phyloP scores from a whole-genome alignment of 2,797 vertebrate genomes.

The Spinus olivaceus region DNA sequence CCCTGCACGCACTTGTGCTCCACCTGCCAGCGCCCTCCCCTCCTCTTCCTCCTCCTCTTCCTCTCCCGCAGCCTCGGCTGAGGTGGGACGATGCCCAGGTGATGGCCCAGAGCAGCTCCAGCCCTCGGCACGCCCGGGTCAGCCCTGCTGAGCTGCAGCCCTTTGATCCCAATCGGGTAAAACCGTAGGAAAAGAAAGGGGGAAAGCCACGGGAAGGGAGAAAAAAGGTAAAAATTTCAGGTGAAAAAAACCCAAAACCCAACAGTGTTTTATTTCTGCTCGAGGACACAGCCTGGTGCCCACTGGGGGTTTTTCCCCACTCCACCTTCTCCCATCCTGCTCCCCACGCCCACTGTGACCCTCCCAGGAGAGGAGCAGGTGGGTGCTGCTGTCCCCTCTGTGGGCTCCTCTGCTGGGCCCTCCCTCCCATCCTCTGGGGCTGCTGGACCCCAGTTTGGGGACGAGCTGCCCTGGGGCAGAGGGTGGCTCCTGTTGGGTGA shows the following conservation, averaged over 20 bases:
- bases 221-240: not conserved
- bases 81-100: too few relatives aligned
- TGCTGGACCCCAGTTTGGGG: not conserved
- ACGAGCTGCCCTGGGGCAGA: not conserved
- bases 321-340: not conserved
- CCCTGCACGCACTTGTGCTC: conserved; percentile 1
- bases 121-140: accelerated
- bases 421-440: not conserved
- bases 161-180: not conserved
- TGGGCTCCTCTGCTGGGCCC: not conserved
- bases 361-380: not conserved
- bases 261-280: not conserved
- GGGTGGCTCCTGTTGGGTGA: not conserved
- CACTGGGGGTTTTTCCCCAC: not conserved
- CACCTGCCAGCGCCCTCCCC: conserved; percentile 4
- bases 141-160: not conserved
- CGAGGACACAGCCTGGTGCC: not conserved
- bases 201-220: not conserved
- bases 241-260: accelerated
- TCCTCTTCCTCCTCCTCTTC: not conserved
- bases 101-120: not conserved
- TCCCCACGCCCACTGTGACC: not conserved
- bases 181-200: accelerated
- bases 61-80: not conserved
- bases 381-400: not conserved